These are phyloP conservation scores for Entomobrya proxima DNA, from an alignment of 2,888 invertebrate genomes.

Conservation along the genomic window DNA sequence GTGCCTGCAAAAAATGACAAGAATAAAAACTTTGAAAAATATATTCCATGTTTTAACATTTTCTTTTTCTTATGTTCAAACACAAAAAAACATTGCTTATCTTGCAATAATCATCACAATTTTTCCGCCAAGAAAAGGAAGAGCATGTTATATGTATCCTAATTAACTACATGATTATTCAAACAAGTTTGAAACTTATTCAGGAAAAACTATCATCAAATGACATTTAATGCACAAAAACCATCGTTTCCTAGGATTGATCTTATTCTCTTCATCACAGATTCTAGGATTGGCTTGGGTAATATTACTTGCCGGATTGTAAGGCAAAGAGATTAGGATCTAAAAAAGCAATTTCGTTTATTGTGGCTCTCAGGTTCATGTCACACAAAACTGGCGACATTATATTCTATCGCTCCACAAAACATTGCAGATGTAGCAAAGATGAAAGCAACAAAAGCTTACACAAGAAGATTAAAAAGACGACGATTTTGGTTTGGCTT, in stretches of 20 bases:
- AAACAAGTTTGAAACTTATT: background rate
- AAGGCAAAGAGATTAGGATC: conserved; percentile 35
- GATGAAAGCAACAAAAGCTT: too few species aligned
- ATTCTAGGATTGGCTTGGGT: background rate
- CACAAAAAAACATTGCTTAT: background rate
- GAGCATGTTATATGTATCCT: background rate
- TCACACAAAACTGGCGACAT: conserved; percentile 10
- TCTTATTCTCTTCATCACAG: background rate
- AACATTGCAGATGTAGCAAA: background rate
- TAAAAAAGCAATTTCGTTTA: conserved; percentile 40
- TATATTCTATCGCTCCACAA: background rate
- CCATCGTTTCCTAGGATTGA: too few species aligned
- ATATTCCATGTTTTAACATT: background rate
- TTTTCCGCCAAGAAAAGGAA: too few species aligned
- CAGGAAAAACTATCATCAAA: too few species aligned
- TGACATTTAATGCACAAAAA: too few species aligned
- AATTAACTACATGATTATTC: conserved; percentile 21
- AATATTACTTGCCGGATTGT: conserved; percentile 9
- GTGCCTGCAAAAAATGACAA: conserved; percentile 84
- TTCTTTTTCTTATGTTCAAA: background rate
- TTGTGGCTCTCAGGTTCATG: conserved; percentile 30
- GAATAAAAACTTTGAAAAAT: background rate
- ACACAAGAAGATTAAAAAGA: too few species aligned
- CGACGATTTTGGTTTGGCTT: background rate
- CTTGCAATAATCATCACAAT: conserved; percentile 1